Conservation (phyloP, 2,113 vertebrate genomes). For the Dipodomys stephensi region DNA sequence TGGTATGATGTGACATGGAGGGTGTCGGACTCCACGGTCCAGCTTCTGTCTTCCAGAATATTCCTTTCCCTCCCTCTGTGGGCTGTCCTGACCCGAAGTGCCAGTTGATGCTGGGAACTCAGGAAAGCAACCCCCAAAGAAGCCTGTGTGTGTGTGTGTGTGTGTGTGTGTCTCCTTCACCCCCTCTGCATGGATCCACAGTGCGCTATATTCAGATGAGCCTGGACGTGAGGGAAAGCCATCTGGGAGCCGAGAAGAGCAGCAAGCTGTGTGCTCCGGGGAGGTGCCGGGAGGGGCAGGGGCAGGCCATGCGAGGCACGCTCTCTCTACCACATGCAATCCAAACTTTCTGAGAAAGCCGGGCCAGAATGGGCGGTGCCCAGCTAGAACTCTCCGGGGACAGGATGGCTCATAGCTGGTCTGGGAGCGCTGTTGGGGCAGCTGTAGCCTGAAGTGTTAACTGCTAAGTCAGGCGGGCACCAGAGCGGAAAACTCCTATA, state of each 20-base stretch:
- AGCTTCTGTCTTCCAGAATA: background rate
- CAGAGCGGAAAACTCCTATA: background rate
- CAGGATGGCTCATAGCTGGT: too few species aligned
- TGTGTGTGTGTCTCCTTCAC: too few species aligned
- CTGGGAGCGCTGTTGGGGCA: accelerated
- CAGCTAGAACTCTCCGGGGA: background rate
- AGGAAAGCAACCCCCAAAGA: background rate
- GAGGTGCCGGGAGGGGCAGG: too few species aligned
- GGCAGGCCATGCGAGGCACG: accelerated
- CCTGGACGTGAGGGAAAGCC: too few species aligned
- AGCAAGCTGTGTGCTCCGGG: background rate
- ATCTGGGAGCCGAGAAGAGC: background rate
- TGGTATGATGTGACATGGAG: background rate
- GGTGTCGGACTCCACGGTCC: background rate
- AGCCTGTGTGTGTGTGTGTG: background rate
- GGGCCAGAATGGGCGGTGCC: background rate
- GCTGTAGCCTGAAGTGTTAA: too few species aligned
- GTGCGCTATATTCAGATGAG: accelerated
- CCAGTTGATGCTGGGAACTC: background rate
- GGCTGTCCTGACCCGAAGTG: too few species aligned
- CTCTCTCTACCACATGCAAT: background rate
- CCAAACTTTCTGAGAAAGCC: background rate
- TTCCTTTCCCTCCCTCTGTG: background rate
- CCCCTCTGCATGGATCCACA: background rate
- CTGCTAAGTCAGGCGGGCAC: background rate